phyloP scores from a whole-genome alignment of 2,113 vertebrate species.

The Sardina pilchardus region DNA sequence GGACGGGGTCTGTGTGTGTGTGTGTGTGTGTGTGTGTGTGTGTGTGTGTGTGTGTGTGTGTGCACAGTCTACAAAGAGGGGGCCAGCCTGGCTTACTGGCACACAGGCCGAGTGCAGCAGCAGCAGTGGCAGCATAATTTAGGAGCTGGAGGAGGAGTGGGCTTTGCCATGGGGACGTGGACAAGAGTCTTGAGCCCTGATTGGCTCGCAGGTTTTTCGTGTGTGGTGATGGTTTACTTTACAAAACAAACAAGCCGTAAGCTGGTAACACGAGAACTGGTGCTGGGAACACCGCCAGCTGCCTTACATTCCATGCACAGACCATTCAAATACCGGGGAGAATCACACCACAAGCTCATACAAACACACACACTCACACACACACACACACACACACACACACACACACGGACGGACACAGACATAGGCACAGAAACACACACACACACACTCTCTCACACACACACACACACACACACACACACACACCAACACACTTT shows the following conservation, averaged over 20 bases:
- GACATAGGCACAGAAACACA: too few relatives aligned
- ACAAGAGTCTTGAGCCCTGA: constrained; percentile 31
- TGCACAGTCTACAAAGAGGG: neutral
- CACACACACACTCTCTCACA: constrained; percentile 19
- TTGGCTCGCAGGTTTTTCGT: constrained; percentile 43
- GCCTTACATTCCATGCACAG: constrained; percentile 70
- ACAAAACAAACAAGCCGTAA: constrained; percentile 73
- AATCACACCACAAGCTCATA: constrained; percentile 56
- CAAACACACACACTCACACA: neutral
- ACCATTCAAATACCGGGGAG: constrained; percentile 79
- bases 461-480: neutral
- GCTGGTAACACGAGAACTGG: constrained; percentile 71
- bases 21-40: constrained; percentile 1
- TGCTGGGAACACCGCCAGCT: constrained; percentile 64
- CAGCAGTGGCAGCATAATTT: neutral
- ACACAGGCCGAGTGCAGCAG: neutral
- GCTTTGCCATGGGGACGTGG: neutral
- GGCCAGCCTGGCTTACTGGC: neutral
- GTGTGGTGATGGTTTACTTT: constrained; percentile 66
- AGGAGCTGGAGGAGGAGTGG: neutral
- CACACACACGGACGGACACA: too few relatives aligned
- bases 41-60: constrained; percentile 3
- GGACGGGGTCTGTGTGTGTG: constrained; percentile 21
- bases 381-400: constrained; percentile 21
- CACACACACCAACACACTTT: neutral